Conservation (phyloP, 1,140 invertebrate genomes). For the Gonatopus flavifemur region DNA sequence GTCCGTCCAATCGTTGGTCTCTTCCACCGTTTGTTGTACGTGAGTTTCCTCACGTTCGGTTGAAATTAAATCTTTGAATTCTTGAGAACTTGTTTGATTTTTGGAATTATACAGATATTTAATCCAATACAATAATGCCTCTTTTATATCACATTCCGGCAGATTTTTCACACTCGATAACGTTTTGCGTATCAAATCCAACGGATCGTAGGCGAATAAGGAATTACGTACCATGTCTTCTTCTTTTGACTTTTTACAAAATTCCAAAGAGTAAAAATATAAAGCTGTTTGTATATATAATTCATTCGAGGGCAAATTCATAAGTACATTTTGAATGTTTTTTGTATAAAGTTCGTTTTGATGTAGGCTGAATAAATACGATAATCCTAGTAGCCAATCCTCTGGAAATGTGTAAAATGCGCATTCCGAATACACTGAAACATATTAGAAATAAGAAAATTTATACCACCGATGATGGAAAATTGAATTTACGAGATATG, state of each 20-base stretch:
- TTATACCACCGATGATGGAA: too few species aligned
- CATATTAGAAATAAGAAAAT: conserved; percentile 13
- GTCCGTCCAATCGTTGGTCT: conserved; percentile 34
- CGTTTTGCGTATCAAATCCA: conserved; percentile 38
- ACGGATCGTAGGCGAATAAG: conserved; percentile 42
- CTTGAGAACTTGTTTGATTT: conserved; percentile 2
- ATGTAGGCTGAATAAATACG: conserved; percentile 48
- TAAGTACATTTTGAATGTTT: conserved; percentile 36
- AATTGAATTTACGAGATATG: too few species aligned
- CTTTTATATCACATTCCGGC: conserved; percentile 22
- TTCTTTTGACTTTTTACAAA: conserved; percentile 34
- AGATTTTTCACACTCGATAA: conserved; percentile 15
- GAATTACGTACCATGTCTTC: too few species aligned
- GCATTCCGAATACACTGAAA: conserved; percentile 51
- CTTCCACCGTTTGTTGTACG: conserved; percentile 18
- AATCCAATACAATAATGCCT: conserved; percentile 28
- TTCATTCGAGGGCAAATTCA: conserved; percentile 34
- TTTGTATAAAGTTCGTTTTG: conserved; percentile 23
- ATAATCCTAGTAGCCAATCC: conserved; percentile 49
- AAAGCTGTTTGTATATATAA: conserved; percentile 42
- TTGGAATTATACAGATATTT: conserved; percentile 10
- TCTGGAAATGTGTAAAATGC: conserved; percentile 44
- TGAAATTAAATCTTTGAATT: neutral
- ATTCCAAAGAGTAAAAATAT: conserved; percentile 48
- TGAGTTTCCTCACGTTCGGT: neutral